Conservation (phyloP, 2,888 invertebrate genomes). For the Tupiocoris notatus region DNA sequence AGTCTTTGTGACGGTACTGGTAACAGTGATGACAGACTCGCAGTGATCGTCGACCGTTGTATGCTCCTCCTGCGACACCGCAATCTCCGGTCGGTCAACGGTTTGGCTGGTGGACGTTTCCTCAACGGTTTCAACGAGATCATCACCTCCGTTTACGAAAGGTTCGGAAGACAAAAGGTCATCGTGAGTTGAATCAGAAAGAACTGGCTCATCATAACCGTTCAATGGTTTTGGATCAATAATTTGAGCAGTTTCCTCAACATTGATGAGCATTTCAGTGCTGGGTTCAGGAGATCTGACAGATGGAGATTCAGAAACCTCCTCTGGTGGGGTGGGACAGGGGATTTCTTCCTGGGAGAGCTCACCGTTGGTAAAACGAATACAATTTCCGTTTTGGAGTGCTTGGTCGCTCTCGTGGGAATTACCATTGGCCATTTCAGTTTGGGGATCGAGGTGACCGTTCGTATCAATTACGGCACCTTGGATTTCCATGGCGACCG, state of each 20-base stretch:
- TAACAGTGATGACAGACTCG: slow-evolving; percentile 29
- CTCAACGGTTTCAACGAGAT: background rate
- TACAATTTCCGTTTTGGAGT: background rate
- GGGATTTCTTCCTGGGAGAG: background rate
- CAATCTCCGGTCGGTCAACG: slow-evolving; percentile 1
- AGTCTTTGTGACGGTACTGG: slow-evolving; percentile 9
- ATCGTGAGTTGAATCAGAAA: too few species aligned
- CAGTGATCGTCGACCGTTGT: background rate
- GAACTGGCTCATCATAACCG: too few species aligned
- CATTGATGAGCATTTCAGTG: background rate
- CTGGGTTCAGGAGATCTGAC: background rate
- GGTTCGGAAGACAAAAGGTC: background rate
- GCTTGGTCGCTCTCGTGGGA: background rate
- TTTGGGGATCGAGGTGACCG: background rate
- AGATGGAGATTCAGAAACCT: background rate
- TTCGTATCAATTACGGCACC: background rate
- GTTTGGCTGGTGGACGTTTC: background rate
- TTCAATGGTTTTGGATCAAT: background rate
- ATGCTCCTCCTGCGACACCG: background rate
- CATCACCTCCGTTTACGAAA: background rate
- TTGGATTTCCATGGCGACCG: slow-evolving; percentile 41
- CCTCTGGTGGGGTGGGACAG: background rate
- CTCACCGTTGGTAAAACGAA: background rate
- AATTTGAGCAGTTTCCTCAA: background rate
- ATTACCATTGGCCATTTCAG: background rate